These are phyloP conservation scores for Okamejei kenojei DNA, from an alignment of 2,797 vertebrate genomes.

Conservation along the genomic window DNA sequence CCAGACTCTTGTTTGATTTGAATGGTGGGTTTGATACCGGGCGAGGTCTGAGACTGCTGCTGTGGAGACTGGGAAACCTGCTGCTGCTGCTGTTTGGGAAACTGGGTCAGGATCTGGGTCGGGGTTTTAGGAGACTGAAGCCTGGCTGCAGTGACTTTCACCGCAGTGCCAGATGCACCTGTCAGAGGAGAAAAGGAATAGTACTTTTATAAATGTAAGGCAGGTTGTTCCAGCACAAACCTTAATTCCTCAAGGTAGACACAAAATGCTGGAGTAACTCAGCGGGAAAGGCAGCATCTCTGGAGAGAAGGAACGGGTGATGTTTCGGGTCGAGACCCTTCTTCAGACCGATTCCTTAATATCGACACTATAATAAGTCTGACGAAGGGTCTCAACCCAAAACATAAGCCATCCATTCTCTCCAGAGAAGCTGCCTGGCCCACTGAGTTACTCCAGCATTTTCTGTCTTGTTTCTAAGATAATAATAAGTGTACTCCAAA, in stretches of 20 bases:
- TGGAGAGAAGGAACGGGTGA: no score
- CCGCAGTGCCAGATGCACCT: constrained; percentile 74
- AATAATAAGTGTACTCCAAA: neutral
- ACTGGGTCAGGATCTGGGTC: constrained; percentile 87
- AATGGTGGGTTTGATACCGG: constrained; percentile 84
- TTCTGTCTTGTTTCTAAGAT: neutral
- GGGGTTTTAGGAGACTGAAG: constrained; percentile 89
- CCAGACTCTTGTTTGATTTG: constrained; percentile 98
- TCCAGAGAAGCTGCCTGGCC: no score
- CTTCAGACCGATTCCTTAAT: neutral
- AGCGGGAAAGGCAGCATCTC: no score
- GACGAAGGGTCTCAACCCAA: no score
- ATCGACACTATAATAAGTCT: neutral
- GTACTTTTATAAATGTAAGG: neutral
- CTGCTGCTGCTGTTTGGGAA: constrained; percentile 78
- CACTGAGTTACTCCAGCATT: no score
- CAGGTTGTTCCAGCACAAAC: no score
- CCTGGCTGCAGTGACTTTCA: constrained; percentile 81
- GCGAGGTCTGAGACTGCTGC: constrained; percentile 54
- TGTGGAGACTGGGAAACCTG: constrained; percentile 59
- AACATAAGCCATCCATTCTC: no score
- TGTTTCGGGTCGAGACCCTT: no score
- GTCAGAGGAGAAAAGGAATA: neutral
- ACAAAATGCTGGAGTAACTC: no score
- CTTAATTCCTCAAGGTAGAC: no score